Evolutionary conservation across 2,797 vertebrate species (phyloP), one percentile per base, ranked within the genome.

Genomic region (Sebastes cheni): DNA sequence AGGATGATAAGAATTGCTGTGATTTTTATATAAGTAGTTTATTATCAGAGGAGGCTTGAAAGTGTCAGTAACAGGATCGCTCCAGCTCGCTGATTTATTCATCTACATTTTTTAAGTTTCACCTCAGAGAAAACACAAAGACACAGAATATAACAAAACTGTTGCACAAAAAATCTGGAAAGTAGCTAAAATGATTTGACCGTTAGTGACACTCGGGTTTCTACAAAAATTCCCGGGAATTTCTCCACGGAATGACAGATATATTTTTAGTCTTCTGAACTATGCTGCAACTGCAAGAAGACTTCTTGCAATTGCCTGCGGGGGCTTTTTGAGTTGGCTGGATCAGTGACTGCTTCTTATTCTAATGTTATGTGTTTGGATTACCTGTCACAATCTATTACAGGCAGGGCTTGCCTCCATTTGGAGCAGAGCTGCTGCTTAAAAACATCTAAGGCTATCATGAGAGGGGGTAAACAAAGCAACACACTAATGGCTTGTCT

Each of bases 341-440:
- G 93, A 95, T 96, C 94, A 94, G 92, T 94, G 92, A 91, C 94
- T 94, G 92, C 92, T 92, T 93, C 91, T 91, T 92, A 92, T 93
- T 95, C 90, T 93, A 94, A 95, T 91, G 92, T 94, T 94, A 93
- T 95, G 93, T 93, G 93, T 95, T 96, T 95, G 93, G 94, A 95
- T 95, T 94, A 94, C 93, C 93, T 95, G 93, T 95, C 95, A 95
- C 90, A 94, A 92, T 77, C 89, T 76, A 95, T 95, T 95, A 95
- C 83, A 87, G 92, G 86, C 89, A 86, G 87, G 68, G 72, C 74
- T 85, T 87, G 89, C 90, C 84, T 92, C 90, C 86, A 82, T 92
- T 90, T 83, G 90, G 79, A 91, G 88, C 87, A 20, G 67, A 76
- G 91, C 84, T 82, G 89, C 91, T 86, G 91, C 92, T 90, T 91